A percentile compares a stretch with the other conserved stretches of the same genome.
phyloP scores from a whole-genome alignment of 1,140 invertebrate genomes.

The Aleiodes sp. region DNA sequence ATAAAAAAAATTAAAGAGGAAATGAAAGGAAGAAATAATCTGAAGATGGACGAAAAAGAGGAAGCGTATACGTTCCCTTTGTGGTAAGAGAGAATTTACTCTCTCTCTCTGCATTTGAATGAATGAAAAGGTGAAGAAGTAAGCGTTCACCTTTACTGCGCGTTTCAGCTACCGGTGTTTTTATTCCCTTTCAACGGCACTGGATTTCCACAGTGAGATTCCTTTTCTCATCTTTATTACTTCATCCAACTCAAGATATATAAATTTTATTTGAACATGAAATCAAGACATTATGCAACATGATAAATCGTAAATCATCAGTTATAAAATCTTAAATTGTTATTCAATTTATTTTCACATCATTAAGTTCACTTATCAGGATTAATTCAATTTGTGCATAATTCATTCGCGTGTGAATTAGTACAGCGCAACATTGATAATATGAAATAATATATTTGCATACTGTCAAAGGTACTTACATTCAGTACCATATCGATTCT shows the following conservation, averaged over 20 bases:
- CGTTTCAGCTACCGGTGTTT: slow-evolving; percentile 7
- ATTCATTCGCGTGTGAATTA: too few species aligned
- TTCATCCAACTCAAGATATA: background rate
- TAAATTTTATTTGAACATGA: background rate
- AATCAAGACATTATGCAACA: background rate
- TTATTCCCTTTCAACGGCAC: background rate
- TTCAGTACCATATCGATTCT: slow-evolving; percentile 35
- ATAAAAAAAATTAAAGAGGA: too few species aligned
- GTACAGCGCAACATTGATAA: too few species aligned
- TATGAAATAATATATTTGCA: slow-evolving; percentile 24
- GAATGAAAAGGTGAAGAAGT: slow-evolving; percentile 14
- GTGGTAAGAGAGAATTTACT: background rate
- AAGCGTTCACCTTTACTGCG: background rate
- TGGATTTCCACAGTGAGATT: background rate
- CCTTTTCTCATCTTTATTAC: background rate
- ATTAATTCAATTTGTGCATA: too few species aligned
- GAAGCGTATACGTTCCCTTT: background rate
- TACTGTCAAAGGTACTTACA: slow-evolving; percentile 31
- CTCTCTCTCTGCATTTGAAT: background rate
- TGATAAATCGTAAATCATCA: background rate
- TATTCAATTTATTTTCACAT: too few species aligned
- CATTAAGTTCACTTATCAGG: too few species aligned
- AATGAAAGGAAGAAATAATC: slow-evolving; percentile 12
- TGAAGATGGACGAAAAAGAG: slow-evolving; percentile 7
- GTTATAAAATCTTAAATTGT: too few species aligned